Evolutionary conservation across 35 echinoderm and acorn worm genomes (phyloP).

Genomic region (Nesometra sesokonis): DNA sequence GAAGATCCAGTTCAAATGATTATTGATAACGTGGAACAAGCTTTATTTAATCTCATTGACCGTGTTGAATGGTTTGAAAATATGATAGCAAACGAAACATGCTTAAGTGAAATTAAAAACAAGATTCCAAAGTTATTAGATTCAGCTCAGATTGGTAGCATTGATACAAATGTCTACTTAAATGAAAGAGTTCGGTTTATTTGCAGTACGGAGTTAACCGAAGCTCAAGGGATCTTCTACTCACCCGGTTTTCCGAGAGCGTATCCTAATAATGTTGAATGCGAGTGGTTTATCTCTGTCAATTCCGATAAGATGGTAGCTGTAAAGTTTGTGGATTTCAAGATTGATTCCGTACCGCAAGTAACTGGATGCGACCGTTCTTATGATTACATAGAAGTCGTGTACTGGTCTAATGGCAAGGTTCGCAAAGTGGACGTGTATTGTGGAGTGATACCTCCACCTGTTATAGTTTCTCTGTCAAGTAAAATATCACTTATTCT

Average conservation of each 20-base stretch:
- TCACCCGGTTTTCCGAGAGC: slow-evolving; percentile 13
- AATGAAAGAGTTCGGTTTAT: background rate
- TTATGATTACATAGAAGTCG: slow-evolving; percentile 12
- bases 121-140: background rate
- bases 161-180: background rate
- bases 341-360: slow-evolving; percentile 5
- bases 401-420: background rate
- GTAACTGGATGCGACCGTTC: background rate
- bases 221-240: background rate
- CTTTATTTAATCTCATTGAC: background rate
- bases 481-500: slow-evolving; percentile 3
- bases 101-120: background rate
- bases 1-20: background rate
- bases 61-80: background rate
- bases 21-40: background rate
- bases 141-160: background rate
- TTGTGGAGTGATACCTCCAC: slow-evolving; percentile 15
- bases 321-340: slow-evolving; percentile 1
- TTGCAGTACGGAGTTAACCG: slow-evolving; percentile 13
- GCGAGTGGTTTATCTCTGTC: slow-evolving; percentile 8
- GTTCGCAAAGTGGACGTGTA: background rate
- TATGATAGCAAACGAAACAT: background rate
- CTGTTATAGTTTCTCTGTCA: background rate
- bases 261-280: background rate
- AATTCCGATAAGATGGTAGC: background rate